Percentiles rank a stretch among this genome's conserved stretches.
These are phyloP conservation scores for Gobius niger DNA, from an alignment of 2,113 vertebrate species.

Conservation along the genomic window DNA sequence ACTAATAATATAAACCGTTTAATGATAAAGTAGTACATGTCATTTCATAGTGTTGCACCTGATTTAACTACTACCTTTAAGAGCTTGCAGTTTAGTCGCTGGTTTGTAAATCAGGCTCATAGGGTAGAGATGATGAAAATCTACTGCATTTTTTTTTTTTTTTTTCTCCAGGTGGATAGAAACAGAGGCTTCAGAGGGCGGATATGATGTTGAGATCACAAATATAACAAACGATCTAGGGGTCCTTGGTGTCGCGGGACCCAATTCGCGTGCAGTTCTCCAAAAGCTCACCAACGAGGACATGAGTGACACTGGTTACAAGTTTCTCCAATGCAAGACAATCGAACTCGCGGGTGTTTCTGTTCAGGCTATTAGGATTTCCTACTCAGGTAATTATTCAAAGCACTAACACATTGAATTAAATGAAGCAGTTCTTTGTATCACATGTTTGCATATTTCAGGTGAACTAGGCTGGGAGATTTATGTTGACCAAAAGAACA, in stretches of 20 bases:
- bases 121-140: too few relatives aligned
- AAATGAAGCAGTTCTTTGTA: background rate
- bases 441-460: slow-evolving; percentile 49
- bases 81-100: too few relatives aligned
- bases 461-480: slow-evolving; percentile 98
- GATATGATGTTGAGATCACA: slow-evolving; percentile 81
- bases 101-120: too few relatives aligned
- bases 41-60: too few relatives aligned
- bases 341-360: slow-evolving; percentile 79
- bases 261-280: slow-evolving; percentile 85
- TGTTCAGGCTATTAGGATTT: slow-evolving; percentile 90
- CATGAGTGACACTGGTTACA: slow-evolving; percentile 84
- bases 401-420: background rate
- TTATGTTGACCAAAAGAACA: slow-evolving; percentile 85
- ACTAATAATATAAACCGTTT: too few relatives aligned
- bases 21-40: too few relatives aligned
- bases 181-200: slow-evolving; percentile 72
- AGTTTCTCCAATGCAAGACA: slow-evolving; percentile 87
- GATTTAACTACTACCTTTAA: too few relatives aligned
- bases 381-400: slow-evolving; percentile 86
- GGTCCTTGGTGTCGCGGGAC: slow-evolving; percentile 90
- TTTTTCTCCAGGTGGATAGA: slow-evolving; percentile 88
- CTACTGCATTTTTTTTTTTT: too few relatives aligned
- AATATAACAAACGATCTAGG: slow-evolving; percentile 90
- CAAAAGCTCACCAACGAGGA: slow-evolving; percentile 90